These are phyloP conservation scores for Syrista parreyssii DNA, from an alignment of 2,888 invertebrate genomes.

Conservation along the genomic window DNA sequence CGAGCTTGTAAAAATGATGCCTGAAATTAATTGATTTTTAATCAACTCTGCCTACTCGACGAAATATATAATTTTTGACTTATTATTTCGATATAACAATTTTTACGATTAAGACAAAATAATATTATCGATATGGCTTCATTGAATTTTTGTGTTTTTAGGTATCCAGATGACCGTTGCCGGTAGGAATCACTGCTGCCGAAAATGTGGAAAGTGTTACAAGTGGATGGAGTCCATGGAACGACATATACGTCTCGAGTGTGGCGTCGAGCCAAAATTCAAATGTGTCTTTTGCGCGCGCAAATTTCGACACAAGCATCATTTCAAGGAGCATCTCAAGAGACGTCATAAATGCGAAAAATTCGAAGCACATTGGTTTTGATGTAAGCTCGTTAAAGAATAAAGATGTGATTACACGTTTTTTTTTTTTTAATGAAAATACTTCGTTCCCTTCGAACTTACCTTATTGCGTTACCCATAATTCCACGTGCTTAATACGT, in stretches of 20 bases:
- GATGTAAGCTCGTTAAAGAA: no score
- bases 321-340: slow-evolving; percentile 47
- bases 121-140: slow-evolving; percentile 3
- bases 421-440: no score
- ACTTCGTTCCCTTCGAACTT: no score
- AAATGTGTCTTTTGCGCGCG: slow-evolving; percentile 53
- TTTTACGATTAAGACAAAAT: no score
- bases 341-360: slow-evolving; percentile 8
- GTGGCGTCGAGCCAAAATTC: slow-evolving; percentile 59
- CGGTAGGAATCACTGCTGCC: slow-evolving; percentile 34
- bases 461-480: no score
- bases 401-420: no score
- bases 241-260: slow-evolving; percentile 54
- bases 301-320: slow-evolving; percentile 58
- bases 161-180: neutral
- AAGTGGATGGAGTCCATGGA: slow-evolving; percentile 51
- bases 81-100: no score
- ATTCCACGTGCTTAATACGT: no score
- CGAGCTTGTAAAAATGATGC: no score
- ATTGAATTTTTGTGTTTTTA: slow-evolving; percentile 15
- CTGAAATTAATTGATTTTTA: no score
- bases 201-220: slow-evolving; percentile 56
- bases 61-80: no score
- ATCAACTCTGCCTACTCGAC: neutral
- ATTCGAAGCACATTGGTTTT: slow-evolving; percentile 3